Evolutionary conservation across 2,888 invertebrate species (phyloP).

Genomic region (Cerastis leucographa): DNA sequence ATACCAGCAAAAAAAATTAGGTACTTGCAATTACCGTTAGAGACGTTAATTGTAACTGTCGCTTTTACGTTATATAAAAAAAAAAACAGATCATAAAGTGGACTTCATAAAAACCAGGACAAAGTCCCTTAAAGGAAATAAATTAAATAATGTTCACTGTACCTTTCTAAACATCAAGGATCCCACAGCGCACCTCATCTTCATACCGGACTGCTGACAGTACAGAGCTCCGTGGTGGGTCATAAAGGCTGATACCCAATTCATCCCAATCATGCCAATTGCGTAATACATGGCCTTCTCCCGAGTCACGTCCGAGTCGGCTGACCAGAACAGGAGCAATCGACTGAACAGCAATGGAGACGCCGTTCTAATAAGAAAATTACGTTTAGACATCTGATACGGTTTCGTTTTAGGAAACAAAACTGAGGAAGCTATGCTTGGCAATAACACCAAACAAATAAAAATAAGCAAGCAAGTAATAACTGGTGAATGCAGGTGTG

Average conservation of each 20-base stretch:
- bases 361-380: slow-evolving; percentile 84
- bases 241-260: slow-evolving; percentile 89
- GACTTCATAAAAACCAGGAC: not conserved
- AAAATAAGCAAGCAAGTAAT: not conserved
- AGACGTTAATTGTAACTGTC: too few relatives aligned
- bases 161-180: slow-evolving; percentile 94
- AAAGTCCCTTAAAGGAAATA: not conserved
- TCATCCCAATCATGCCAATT: slow-evolving; percentile 84
- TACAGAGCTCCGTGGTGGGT: slow-evolving; percentile 94
- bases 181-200: slow-evolving; percentile 93
- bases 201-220: slow-evolving; percentile 93
- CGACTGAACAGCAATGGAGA: slow-evolving; percentile 92
- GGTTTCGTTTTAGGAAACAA: not conserved
- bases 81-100: not conserved
- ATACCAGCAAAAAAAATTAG: not conserved
- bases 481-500: not conserved
- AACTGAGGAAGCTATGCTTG: not conserved
- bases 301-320: slow-evolving; percentile 82
- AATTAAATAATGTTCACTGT: not conserved
- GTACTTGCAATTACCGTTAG: not conserved
- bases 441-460: not conserved
- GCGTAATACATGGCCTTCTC: slow-evolving; percentile 91
- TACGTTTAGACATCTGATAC: not conserved
- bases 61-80: not conserved
- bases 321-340: slow-evolving; percentile 88